These are phyloP conservation scores for Coreius guichenoti DNA, from an alignment of 2,797 vertebrate genomes.

Conservation along the genomic window DNA sequence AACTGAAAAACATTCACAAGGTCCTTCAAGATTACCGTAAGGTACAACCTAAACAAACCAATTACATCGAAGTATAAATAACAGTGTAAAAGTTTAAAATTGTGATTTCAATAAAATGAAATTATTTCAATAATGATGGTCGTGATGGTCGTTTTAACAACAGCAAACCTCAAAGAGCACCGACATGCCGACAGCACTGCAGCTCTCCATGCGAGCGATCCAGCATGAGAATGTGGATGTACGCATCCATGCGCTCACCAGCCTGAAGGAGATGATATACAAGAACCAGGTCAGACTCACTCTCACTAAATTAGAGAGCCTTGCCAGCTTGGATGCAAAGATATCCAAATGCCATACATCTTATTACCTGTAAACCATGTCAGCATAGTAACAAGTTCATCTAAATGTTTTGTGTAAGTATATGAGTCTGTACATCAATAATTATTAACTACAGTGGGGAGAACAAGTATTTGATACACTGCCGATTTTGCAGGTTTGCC, in stretches of 20 bases:
- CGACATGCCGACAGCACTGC: conserved; percentile 87
- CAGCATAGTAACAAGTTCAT: background rate
- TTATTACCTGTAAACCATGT: background rate
- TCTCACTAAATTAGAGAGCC: background rate
- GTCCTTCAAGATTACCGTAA: conserved; percentile 95
- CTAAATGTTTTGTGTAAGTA: background rate
- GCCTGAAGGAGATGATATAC: conserved; percentile 92
- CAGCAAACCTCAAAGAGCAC: conserved; percentile 93
- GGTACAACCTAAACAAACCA: conserved; percentile 73
- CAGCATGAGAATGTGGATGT: conserved; percentile 98
- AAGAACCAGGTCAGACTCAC: conserved; percentile 86
- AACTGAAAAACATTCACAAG: conserved; percentile 91
- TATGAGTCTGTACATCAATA: background rate
- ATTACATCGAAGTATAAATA: background rate
- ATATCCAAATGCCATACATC: background rate
- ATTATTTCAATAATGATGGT: background rate
- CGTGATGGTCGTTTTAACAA: background rate
- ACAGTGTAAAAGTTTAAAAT: background rate
- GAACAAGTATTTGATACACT: no score
- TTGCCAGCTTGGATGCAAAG: background rate
- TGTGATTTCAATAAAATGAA: background rate
- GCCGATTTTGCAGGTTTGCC: no score
- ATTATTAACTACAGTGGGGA: no score
- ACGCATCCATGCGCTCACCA: conserved; percentile 94
- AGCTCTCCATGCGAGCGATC: conserved; percentile 94